phyloP scores from a whole-genome alignment of 2,797 vertebrate genomes.

The Knipowitschia caucasica region DNA sequence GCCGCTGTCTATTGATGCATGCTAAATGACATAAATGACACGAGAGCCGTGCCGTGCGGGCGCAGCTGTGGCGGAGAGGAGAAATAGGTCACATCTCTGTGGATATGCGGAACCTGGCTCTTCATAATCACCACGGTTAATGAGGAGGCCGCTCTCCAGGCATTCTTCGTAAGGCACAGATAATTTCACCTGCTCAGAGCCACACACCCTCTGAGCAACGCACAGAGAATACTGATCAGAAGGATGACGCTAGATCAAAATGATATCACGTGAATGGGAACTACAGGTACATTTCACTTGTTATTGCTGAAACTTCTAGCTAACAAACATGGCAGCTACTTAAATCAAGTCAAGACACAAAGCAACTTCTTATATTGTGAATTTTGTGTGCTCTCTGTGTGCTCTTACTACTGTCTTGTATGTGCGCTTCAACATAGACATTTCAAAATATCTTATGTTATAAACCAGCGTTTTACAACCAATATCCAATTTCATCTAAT shows the following conservation, averaged over 20 bases:
- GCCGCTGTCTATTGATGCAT: conserved; percentile 15
- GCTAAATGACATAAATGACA: conserved; percentile 26
- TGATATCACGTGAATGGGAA: background rate
- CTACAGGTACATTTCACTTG: background rate
- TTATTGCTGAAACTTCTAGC: no score
- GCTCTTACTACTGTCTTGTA: no score
- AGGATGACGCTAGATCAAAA: background rate
- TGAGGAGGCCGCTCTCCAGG: conserved; percentile 44
- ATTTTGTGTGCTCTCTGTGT: no score
- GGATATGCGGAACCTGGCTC: conserved; percentile 40
- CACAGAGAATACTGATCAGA: conserved; percentile 4
- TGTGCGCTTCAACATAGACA: no score
- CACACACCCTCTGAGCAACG: background rate
- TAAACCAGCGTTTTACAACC: no score
- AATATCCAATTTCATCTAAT: no score
- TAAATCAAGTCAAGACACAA: no score
- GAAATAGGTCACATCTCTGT: conserved; percentile 50
- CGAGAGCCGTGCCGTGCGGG: conserved; percentile 8
- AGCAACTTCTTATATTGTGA: no score
- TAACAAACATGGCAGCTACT: no score
- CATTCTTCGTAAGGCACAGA: conserved; percentile 10
- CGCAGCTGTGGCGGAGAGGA: conserved; percentile 38
- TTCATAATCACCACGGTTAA: conserved; percentile 48
- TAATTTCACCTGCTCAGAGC: conserved; percentile 7
- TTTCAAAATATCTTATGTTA: no score